phyloP scores from a whole-genome alignment of 2,797 vertebrate genomes.

The Decapterus maruadsi region DNA sequence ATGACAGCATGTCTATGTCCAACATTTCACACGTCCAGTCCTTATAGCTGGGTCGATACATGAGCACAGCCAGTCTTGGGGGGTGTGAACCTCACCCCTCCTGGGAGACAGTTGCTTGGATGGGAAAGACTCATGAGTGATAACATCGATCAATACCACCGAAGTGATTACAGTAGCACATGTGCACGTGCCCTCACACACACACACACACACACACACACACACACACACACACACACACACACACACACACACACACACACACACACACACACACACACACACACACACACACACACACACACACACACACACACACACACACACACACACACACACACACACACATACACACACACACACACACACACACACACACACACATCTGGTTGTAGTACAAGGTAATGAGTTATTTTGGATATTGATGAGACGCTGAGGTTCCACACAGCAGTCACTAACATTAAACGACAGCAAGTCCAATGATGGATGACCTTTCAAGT shows the following conservation, averaged over 20 bases:
- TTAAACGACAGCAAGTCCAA: constrained; percentile 48
- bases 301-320: no score
- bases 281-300: no score
- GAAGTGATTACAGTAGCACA: neutral
- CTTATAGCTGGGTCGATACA: constrained; percentile 33
- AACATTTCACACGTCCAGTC: constrained; percentile 2
- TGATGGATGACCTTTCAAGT: constrained; percentile 33
- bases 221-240: no score
- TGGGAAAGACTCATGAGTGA: constrained; percentile 21
- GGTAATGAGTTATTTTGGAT: constrained; percentile 44
- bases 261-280: no score
- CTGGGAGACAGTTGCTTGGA: constrained; percentile 3
- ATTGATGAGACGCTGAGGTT: constrained; percentile 32
- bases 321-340: no score
- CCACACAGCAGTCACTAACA: constrained; percentile 1
- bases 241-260: no score
- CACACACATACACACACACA: no score
- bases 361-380: constrained; percentile 18
- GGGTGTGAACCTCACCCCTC: constrained; percentile 32
- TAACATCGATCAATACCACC: constrained; percentile 39
- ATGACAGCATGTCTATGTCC: neutral
- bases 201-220: no score
- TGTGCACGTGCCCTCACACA: neutral
- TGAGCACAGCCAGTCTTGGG: constrained; percentile 7
- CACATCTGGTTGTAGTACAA: neutral